Conservation (phyloP, 2,888 invertebrate species). For the Desoria tigrina region DNA sequence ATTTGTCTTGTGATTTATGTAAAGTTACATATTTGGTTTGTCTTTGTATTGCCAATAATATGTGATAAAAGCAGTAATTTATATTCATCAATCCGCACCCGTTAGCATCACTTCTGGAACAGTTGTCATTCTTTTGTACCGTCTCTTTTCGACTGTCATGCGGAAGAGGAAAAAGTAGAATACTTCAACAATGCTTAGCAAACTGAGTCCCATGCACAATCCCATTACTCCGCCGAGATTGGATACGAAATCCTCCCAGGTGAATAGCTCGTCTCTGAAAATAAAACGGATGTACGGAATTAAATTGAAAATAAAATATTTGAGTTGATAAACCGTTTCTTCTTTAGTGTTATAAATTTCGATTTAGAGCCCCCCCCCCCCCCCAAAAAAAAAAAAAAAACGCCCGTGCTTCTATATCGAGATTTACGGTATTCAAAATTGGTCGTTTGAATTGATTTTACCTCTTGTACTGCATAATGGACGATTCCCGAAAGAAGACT, state of each 20-base stretch:
- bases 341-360: no score
- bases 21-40: no score
- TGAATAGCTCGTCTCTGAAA: slow-evolving; percentile 46
- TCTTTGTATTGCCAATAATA: no score
- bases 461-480: slow-evolving; percentile 51
- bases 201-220: slow-evolving; percentile 47
- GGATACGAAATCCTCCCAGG: slow-evolving; percentile 53
- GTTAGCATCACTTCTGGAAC: slow-evolving; percentile 13
- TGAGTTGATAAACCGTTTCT: no score
- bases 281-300: no score
- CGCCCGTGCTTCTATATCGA: no score
- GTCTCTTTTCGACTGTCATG: slow-evolving; percentile 32
- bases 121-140: not conserved
- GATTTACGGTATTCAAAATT: no score
- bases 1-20: not conserved
- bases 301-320: no score
- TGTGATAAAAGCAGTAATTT: no score
- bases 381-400: not conserved
- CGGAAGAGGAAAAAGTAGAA: slow-evolving; percentile 48
- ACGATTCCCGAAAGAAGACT: slow-evolving; percentile 49
- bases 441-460: no score
- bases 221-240: slow-evolving; percentile 49
- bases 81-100: not conserved
- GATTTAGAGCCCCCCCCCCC: no score
- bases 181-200: slow-evolving; percentile 46